phyloP scores from a whole-genome alignment of 2,888 invertebrate species.

The Salticus scenicus region DNA sequence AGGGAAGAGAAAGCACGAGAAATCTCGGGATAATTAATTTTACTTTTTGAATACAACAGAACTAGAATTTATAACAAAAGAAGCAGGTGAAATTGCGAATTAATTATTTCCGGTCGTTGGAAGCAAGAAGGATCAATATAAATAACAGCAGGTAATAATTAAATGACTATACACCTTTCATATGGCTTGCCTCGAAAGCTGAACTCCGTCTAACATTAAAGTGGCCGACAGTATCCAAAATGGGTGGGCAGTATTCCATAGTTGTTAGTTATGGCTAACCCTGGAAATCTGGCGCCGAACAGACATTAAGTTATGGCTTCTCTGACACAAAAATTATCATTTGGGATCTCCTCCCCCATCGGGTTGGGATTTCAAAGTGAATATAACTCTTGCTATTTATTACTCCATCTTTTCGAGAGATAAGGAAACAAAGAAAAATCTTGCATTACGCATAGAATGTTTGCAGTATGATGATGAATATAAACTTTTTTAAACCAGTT shows the following conservation, averaged over 20 bases:
- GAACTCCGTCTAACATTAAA: not conserved
- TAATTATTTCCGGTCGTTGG: conserved; percentile 9
- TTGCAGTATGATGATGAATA: too few species aligned
- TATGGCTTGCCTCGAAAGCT: not conserved
- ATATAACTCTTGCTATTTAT: not conserved
- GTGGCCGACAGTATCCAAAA: not conserved
- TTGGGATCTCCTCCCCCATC: not conserved
- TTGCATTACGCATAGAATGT: too few species aligned
- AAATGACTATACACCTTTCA: not conserved
- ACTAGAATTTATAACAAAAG: too few species aligned
- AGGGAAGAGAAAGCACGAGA: too few species aligned
- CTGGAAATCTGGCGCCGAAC: not conserved
- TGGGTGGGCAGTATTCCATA: conserved; percentile 3
- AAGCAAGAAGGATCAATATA: not conserved
- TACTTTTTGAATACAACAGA: too few species aligned
- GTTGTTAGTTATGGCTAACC: not conserved
- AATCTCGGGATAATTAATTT: too few species aligned
- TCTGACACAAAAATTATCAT: conserved; percentile 11
- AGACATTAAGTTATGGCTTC: not conserved
- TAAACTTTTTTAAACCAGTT: too few species aligned
- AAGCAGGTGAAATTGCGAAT: too few species aligned
- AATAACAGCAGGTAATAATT: not conserved
- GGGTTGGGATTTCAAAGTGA: not conserved
- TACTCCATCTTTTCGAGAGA: not conserved
- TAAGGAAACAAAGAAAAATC: too few species aligned